A percentile compares a stretch with the other conserved stretches of the same genome.
phyloP scores from a whole-genome alignment of 2,888 invertebrate species.

The Lasioglossum lativentre region DNA sequence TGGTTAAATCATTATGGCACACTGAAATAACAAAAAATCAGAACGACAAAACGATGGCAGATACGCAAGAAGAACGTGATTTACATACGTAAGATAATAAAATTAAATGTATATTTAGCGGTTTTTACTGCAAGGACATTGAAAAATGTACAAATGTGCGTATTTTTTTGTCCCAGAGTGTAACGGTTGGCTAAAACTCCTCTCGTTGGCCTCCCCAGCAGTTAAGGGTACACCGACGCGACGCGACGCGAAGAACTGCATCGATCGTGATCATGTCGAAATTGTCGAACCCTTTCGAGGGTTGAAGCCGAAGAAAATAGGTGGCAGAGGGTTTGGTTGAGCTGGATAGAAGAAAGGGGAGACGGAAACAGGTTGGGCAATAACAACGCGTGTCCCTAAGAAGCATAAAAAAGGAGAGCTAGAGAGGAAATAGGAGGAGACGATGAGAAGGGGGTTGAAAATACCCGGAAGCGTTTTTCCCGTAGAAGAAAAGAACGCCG shows the following conservation, averaged over 20 bases:
- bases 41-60: too few relatives aligned
- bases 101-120: neutral
- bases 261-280: neutral
- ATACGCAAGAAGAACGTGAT: too few relatives aligned
- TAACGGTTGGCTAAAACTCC: neutral
- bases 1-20: slow-evolving; percentile 40
- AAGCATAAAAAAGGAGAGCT: slow-evolving; percentile 13
- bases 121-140: neutral
- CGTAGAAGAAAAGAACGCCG: slow-evolving; percentile 45
- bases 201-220: neutral
- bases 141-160: neutral
- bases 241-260: neutral
- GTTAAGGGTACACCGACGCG: too few relatives aligned
- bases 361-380: slow-evolving; percentile 14
- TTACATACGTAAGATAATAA: too few relatives aligned
- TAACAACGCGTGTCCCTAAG: slow-evolving; percentile 43
- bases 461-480: slow-evolving; percentile 64
- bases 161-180: neutral
- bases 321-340: neutral
- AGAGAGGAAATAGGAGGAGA: neutral
- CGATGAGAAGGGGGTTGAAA: slow-evolving; percentile 21
- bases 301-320: neutral
- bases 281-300: neutral
- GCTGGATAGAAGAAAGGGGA: neutral
- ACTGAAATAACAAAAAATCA: neutral